These are phyloP conservation scores for Poliocrania exsul DNA, from an alignment of 2,797 vertebrate species.

Conservation along the genomic window DNA sequence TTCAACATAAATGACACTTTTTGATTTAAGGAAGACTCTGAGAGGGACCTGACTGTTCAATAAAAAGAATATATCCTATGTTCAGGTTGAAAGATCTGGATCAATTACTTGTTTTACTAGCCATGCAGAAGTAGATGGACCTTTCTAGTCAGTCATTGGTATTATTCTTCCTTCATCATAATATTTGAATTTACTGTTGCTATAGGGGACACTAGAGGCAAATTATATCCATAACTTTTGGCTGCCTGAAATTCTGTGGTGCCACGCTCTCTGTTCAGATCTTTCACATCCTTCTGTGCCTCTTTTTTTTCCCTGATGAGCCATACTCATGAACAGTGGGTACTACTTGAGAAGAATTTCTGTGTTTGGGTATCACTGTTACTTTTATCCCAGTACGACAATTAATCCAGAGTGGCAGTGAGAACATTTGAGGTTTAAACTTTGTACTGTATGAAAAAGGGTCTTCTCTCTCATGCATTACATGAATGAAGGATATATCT, in stretches of 20 bases:
- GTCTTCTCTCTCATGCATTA: background rate
- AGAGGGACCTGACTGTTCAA: background rate
- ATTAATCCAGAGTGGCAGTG: background rate
- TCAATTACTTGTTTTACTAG: constrained; percentile 25
- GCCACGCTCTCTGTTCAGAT: background rate
- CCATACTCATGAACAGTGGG: background rate
- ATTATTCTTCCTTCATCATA: background rate
- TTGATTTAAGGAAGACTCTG: constrained; percentile 20
- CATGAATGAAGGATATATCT: background rate
- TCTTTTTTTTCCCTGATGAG: background rate
- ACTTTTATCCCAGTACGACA: background rate
- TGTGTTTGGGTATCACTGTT: background rate
- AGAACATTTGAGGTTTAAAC: background rate
- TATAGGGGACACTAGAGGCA: background rate
- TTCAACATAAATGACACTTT: background rate
- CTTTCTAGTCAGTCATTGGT: background rate
- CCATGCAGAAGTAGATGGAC: background rate
- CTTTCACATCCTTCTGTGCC: background rate
- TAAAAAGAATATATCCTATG: background rate
- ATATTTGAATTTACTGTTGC: constrained; percentile 27
- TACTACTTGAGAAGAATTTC: background rate
- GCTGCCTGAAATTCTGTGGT: background rate
- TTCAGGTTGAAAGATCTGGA: background rate
- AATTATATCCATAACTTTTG: constrained; percentile 1
- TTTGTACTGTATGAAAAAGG: background rate